Evolutionary conservation across 1,140 invertebrate species (phyloP).

Genomic region (Drosophila takahashii): DNA sequence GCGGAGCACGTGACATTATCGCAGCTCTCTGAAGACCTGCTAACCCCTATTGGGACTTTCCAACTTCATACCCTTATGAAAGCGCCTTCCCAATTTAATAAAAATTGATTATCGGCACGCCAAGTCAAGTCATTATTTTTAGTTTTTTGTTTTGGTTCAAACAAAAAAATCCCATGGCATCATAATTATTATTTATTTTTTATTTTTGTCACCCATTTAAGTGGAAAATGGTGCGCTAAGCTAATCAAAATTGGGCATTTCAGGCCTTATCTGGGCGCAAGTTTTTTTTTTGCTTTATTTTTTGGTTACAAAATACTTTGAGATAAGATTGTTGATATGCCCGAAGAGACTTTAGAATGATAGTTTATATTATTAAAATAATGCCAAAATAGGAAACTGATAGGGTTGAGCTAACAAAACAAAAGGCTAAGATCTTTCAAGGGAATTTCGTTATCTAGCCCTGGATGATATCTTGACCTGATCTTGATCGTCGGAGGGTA

Average conservation of each 20-base stretch:
- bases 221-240: slow-evolving; percentile 31
- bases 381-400: slow-evolving; percentile 38
- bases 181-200: slow-evolving; percentile 38
- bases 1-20: slow-evolving; percentile 47
- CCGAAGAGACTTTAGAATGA: slow-evolving; percentile 50
- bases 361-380: slow-evolving; percentile 72
- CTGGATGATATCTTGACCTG: background rate
- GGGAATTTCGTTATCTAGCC: slow-evolving; percentile 3
- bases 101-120: slow-evolving; percentile 37
- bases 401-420: slow-evolving; percentile 2
- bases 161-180: slow-evolving; percentile 35
- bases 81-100: slow-evolving; percentile 30
- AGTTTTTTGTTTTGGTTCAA: slow-evolving; percentile 34
- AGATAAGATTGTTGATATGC: slow-evolving; percentile 71
- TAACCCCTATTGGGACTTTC: slow-evolving; percentile 17
- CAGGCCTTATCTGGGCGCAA: slow-evolving; percentile 53
- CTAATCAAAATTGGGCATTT: slow-evolving; percentile 72
- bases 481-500: slow-evolving; percentile 21
- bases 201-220: slow-evolving; percentile 34
- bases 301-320: slow-evolving; percentile 65
- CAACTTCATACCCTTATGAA: slow-evolving; percentile 3
- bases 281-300: slow-evolving; percentile 39
- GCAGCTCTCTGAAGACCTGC: slow-evolving; percentile 4
- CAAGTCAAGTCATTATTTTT: slow-evolving; percentile 30
- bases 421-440: slow-evolving; percentile 1